phyloP scores from a whole-genome alignment of 1,140 invertebrate species.

The Drosophila pseudoananassae region DNA sequence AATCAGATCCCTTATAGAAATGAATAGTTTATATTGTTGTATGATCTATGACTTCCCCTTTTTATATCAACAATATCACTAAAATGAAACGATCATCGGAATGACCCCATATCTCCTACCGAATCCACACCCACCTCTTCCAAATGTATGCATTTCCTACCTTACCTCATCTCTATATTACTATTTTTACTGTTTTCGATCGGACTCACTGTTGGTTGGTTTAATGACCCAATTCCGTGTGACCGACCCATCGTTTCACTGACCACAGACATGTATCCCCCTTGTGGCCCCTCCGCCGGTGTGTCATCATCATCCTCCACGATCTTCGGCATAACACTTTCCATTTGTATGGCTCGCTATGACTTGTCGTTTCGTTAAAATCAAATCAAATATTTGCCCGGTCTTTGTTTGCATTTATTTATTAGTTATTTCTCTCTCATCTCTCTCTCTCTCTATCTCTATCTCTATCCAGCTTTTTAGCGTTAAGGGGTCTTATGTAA shows the following conservation, averaged over 20 bases:
- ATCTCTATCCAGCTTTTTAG: too few relatives aligned
- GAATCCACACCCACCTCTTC: slow-evolving; percentile 11
- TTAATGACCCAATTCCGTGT: slow-evolving; percentile 72
- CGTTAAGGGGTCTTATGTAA: slow-evolving; percentile 70
- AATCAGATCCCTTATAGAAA: too few relatives aligned
- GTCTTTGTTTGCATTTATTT: slow-evolving; percentile 46
- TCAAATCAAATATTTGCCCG: slow-evolving; percentile 75
- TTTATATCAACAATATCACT: neutral
- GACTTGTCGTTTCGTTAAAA: slow-evolving; percentile 75
- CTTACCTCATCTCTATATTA: slow-evolving; percentile 14
- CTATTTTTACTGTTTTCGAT: neutral
- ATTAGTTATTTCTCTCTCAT: slow-evolving; percentile 33
- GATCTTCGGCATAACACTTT: slow-evolving; percentile 69
- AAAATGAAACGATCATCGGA: neutral
- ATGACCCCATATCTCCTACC: slow-evolving; percentile 1
- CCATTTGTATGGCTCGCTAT: slow-evolving; percentile 64
- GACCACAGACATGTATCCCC: slow-evolving; percentile 66
- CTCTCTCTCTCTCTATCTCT: slow-evolving; percentile 2
- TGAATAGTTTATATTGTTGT: too few relatives aligned
- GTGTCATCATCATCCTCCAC: slow-evolving; percentile 48
- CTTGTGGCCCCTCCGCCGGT: neutral
- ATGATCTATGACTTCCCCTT: too few relatives aligned
- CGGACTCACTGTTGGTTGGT: slow-evolving; percentile 54
- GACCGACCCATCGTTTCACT: slow-evolving; percentile 34
- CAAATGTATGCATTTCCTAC: slow-evolving; percentile 16